Evolutionary conservation across 2,797 vertebrate species (phyloP), one percentile per base, ranked within the genome.

Genomic region (Glossophaga mutica): DNA sequence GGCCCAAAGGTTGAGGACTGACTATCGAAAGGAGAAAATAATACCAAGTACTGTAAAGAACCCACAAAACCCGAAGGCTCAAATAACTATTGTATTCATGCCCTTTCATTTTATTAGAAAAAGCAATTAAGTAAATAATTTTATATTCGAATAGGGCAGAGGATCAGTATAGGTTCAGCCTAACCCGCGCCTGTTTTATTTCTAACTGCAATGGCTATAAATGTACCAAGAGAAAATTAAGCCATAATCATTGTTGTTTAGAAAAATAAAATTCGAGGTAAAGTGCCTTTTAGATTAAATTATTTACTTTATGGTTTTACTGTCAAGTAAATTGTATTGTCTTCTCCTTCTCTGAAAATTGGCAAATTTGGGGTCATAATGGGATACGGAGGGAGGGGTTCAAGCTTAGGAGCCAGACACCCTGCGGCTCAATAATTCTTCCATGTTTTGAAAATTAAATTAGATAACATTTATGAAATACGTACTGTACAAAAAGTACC

Each of bases 261-360:
- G 65, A 85, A 89, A 89, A 71, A 74, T 48, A 88, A 85, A 89
- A 77, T 26, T 37, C 84, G 48, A 96, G 62, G 42, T 50, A 85
- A 88, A 82, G 39, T 57, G 6, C 12, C 50, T 78, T 95, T 73
- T 16, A 26, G 50, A 74, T 79, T 88, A 92, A 81, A 95, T 86
- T 65, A 55, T 95, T 87, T 87, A 88, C 55, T n/a, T 77, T 86
- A 67, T 65, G 70, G 29, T 57, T 92, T 95, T 94, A 82, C 48
- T 88, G 55, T 94, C 73, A 81, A 50, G 84, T 76, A 70, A 52
- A 93, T 93, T 96, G 90, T 70, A 82, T 70, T 74, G 21, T 74
- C 76, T 42, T 82, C 52, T 88, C 18, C 93, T 94, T 95, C 87
- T 85, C 89, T 94, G 74, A 91, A 90, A 87, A 87, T 77, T 91